Evolutionary conservation across 2,888 invertebrate species (phyloP), one percentile per base, ranked within the genome.

Genomic region (Baronia brevicornis): DNA sequence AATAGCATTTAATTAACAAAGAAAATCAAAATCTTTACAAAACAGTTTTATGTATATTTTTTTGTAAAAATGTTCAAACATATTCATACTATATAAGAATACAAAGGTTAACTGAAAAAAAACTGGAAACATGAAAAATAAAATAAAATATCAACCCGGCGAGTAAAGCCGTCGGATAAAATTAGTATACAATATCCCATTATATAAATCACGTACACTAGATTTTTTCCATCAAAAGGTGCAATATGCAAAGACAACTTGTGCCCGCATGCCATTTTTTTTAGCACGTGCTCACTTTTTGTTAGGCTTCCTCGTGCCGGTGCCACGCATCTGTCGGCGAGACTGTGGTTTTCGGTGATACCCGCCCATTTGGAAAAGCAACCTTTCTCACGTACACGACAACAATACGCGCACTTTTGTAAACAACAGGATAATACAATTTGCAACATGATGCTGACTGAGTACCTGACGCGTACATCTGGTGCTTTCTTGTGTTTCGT

Each of bases 191-290:
- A 54, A 56, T 22, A 60, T 48, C 43, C 45, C 43, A 64, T 60
- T 65, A 45, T 43, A 59, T 68, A 69, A 73, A 71, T 73, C 73
- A 64, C 69, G 61, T 53, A 60, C 65, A 49, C 36, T 52, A 42
- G 42, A 44, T 49, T 52, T 58, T 59, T 66, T 67, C 69, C 62
- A 56, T 51, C 50, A 37, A 50, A 61, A 54, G 57, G 50, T 51
- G 61, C 64, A 61, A 61, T 64, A 60, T 62, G 59, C 32, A 57
- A 54, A 54, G 48, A 49, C 77, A 79, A 84, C 82, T 82, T 82
- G 82, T 75, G 60, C 80, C 77, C 75, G 77, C 66, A 74, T 80
- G 73, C 68, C 54, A 67, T 74, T 79, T 84, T 78, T 78, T 79
- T 78, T 69, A 65, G 77, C 82, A 77, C 80, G 80, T 70, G 80